Evolutionary conservation across 2,113 vertebrate species (phyloP).

Genomic region (Picathartes gymnocephalus): DNA sequence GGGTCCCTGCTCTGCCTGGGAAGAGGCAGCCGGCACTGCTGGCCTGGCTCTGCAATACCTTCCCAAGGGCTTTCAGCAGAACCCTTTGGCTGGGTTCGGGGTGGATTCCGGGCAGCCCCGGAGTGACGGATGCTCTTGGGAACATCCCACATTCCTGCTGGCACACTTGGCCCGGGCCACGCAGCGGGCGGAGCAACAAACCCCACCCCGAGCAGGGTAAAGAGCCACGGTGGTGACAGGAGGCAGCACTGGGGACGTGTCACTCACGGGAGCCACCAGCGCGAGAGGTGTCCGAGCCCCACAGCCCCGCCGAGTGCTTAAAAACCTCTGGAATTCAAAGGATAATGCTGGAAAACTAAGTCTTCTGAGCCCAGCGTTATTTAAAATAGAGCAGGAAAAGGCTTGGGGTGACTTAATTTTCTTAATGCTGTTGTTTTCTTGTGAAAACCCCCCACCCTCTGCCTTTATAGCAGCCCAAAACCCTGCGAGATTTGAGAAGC

Average conservation of each 20-base stretch:
- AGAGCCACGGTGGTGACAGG: not conserved
- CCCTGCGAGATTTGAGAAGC: rapidly evolving
- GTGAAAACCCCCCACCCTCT: not conserved
- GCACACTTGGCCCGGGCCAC: not conserved
- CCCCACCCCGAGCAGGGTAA: not conserved
- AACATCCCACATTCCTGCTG: not conserved
- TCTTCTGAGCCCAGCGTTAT: rapidly evolving
- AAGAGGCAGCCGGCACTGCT: not conserved
- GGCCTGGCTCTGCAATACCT: not conserved
- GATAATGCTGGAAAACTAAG: not conserved
- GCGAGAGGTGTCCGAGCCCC: not conserved
- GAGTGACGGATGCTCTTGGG: not conserved
- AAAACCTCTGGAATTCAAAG: not conserved
- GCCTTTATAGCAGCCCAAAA: not conserved
- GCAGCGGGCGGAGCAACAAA: not conserved
- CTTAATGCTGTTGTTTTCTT: not conserved
- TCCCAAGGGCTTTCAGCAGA: not conserved
- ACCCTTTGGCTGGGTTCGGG: rapidly evolving
- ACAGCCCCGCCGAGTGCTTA: rapidly evolving
- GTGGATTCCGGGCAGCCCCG: not conserved
- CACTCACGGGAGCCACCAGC: rapidly evolving
- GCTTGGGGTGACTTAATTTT: not conserved
- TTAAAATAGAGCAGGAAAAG: not conserved
- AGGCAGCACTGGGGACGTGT: rapidly evolving
- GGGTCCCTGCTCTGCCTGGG: too few relatives aligned